Percentiles rank a stretch among this genome's conserved stretches.
Evolutionary conservation across 2,888 invertebrate species (phyloP).

Genomic region (Lapara coniferarum): DNA sequence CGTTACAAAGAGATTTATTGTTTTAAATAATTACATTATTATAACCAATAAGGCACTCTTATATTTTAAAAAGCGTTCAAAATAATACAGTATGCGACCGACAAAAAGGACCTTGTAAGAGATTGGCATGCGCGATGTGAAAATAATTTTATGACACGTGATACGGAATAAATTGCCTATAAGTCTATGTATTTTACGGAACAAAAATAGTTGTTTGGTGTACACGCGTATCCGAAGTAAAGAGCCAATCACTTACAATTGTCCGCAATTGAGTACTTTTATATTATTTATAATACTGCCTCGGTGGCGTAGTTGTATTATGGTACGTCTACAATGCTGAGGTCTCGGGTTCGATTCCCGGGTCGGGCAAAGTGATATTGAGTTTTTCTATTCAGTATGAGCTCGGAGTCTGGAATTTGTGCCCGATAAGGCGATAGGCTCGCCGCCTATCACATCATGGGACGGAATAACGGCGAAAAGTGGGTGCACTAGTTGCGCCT

Average conservation of each 20-base stretch:
- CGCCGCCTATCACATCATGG: no score
- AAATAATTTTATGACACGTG: constrained; percentile 19
- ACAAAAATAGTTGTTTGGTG: constrained; percentile 6
- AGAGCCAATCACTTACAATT: background rate
- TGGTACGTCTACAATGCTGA: no score
- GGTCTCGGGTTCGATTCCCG: no score
- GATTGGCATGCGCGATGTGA: constrained; percentile 14
- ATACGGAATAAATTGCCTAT: constrained; percentile 18
- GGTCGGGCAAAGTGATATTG: no score
- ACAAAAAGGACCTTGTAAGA: constrained; percentile 9
- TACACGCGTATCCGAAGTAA: background rate
- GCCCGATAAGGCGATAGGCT: no score
- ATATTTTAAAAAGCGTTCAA: background rate
- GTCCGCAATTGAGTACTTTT: background rate
- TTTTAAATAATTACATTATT: background rate
- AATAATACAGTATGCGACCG: background rate
- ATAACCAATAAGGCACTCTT: background rate
- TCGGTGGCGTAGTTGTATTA: no score
- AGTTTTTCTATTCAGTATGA: no score
- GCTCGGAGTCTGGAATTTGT: no score
- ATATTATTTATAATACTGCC: no score
- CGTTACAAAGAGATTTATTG: background rate
- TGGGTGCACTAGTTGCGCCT: no score
- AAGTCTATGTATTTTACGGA: background rate
- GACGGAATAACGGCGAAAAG: no score